Base-by-base conservation (phyloP, 2,113 vertebrate species). In the Pipra filicauda region DNA sequence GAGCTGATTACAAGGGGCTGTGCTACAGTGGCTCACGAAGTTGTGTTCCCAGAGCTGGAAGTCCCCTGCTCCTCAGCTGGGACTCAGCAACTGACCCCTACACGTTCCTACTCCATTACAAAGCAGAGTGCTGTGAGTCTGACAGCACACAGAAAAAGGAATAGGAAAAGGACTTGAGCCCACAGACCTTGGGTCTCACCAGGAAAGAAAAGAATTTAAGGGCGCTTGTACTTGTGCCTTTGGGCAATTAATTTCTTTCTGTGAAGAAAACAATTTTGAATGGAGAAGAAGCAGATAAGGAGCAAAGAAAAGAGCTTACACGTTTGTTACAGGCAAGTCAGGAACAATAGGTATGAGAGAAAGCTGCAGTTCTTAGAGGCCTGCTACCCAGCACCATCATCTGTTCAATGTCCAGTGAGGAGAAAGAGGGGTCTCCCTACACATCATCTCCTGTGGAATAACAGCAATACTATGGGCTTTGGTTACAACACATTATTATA, bases 51-150 rank as follows among this genome's bases (percentile, higher is more conserved):
- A 91, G 69, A 59, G 61, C 89, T 95, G 92, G 83, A 93, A 96
- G 92, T 97, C 75, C 88, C 83, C 75, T 10, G 64, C 51, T 76
- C 71, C 91, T 93, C 91, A 89, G 76, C 76, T 86, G 86, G 72
- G 69, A 81, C 1, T 0, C 52, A 74, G 64, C 9, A 43, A 83
- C 64, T 66, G 88, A 96, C 79, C 76, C 64, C 86, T 55, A 67
- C 64, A 27, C 76, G 67, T 84, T 92, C 93, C 48, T 87, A 35
- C 33, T 55, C 79, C 27, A 6, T 89, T 72, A 86, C 76, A 64
- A 55, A 88, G 51, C 35, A 30, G 18, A 71, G 65, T 44, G 54
- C 69, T 26, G 2, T 4, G 16, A 75, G 69, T 84, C 86, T 77
- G 72, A 83, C 16, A 67, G 76, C 64, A 48, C 1, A 0, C 26